Evolutionary conservation across 1,140 invertebrate species (phyloP).

Genomic region (Cotesia typhae): DNA sequence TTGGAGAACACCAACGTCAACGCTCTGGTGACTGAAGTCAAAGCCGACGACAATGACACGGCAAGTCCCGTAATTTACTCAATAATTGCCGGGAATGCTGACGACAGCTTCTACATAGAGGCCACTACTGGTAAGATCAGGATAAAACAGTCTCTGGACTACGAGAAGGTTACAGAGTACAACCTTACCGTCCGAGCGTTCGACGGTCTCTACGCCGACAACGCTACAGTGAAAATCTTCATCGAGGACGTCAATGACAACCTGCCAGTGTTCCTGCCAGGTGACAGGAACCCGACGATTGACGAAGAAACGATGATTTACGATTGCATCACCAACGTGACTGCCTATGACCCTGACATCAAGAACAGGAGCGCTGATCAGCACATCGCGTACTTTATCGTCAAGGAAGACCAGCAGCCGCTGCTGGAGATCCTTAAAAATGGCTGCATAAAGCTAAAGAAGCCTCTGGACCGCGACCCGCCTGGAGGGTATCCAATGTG

Average conservation of each 20-base stretch:
- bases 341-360: conserved; percentile 86
- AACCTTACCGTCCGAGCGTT: conserved; percentile 78
- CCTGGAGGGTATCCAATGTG: conserved; percentile 83
- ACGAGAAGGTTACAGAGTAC: conserved; percentile 83
- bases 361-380: conserved; percentile 76
- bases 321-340: conserved; percentile 66
- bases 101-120: conserved; percentile 81
- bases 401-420: conserved; percentile 75
- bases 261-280: conserved; percentile 74
- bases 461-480: conserved; percentile 85
- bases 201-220: conserved; percentile 80
- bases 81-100: conserved; percentile 80
- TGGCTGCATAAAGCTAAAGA: conserved; percentile 79
- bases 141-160: conserved; percentile 81
- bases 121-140: conserved; percentile 81
- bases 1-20: conserved; percentile 85
- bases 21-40: conserved; percentile 81
- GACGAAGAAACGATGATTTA: conserved; percentile 73
- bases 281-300: conserved; percentile 74
- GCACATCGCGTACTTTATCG: conserved; percentile 79
- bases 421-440: conserved; percentile 75
- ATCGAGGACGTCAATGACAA: conserved; percentile 88
- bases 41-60: conserved; percentile 81
- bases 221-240: conserved; percentile 78
- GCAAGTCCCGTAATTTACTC: conserved; percentile 83